These are phyloP conservation scores for Synergus umbraculus DNA, from an alignment of 2,888 invertebrate species.

Conservation along the genomic window DNA sequence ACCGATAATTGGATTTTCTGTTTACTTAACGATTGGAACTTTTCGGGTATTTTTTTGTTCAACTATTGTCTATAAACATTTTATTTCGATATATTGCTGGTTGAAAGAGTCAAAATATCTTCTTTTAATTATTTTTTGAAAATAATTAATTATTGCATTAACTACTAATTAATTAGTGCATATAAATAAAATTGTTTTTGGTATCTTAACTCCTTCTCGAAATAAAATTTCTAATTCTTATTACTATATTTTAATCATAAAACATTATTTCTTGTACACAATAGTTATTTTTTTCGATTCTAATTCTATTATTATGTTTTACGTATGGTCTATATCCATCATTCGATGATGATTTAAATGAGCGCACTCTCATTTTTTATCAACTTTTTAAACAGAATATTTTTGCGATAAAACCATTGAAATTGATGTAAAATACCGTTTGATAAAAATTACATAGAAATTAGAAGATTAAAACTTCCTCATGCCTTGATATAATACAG, in stretches of 20 bases:
- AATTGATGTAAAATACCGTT: background rate
- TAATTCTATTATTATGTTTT: conserved; percentile 41
- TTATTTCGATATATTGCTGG: background rate
- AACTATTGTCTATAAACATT: conserved; percentile 2
- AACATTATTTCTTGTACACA: conserved; percentile 54
- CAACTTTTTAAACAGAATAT: background rate
- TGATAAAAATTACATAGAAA: background rate
- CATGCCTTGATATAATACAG: background rate
- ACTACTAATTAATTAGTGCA: background rate
- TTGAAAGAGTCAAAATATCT: background rate
- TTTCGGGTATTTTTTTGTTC: background rate
- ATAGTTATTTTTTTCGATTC: conserved; percentile 45
- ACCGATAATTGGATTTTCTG: conserved; percentile 14
- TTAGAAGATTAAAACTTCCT: background rate
- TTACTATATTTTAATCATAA: background rate
- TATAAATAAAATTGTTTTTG: background rate
- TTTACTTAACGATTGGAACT: too few relatives aligned
- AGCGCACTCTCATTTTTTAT: background rate
- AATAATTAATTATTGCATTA: too few relatives aligned
- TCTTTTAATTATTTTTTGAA: background rate
- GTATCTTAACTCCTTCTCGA: background rate
- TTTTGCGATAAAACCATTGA: background rate
- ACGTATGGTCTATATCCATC: background rate
- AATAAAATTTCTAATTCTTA: background rate
- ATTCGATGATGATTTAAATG: background rate